Percentiles rank a stretch among this genome's conserved stretches.
Conservation (phyloP, 2,888 invertebrate species). For the Drosophila melanosoma region DNA sequence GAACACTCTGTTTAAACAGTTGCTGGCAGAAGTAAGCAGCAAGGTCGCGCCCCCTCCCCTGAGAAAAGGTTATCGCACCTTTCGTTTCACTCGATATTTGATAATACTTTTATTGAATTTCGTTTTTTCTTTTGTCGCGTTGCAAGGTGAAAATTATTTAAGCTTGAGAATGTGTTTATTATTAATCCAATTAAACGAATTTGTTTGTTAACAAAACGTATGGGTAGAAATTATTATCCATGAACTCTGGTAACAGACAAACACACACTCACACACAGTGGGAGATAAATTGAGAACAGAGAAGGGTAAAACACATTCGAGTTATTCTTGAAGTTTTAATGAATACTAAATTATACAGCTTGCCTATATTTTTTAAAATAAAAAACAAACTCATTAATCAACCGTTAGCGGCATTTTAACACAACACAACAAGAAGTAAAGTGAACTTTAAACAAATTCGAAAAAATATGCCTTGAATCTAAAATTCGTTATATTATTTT, state of each 20-base stretch:
- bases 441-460: neutral
- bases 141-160: slow-evolving; percentile 23
- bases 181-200: slow-evolving; percentile 16
- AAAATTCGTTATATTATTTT: neutral
- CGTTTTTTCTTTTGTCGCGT: neutral
- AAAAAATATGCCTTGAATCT: neutral
- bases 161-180: slow-evolving; percentile 9
- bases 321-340: slow-evolving; percentile 7
- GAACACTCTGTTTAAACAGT: slow-evolving; percentile 69
- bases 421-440: slow-evolving; percentile 2
- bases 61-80: slow-evolving; percentile 63
- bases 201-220: slow-evolving; percentile 16
- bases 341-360: neutral
- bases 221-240: slow-evolving; percentile 14
- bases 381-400: slow-evolving; percentile 15
- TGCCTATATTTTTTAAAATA: neutral
- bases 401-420: slow-evolving; percentile 2
- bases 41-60: slow-evolving; percentile 59
- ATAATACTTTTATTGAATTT: slow-evolving; percentile 13
- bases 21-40: slow-evolving; percentile 61
- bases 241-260: slow-evolving; percentile 20
- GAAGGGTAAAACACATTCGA: slow-evolving; percentile 21
- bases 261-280: neutral
- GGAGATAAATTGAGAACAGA: slow-evolving; percentile 4
- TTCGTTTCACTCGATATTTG: slow-evolving; percentile 37